Evolutionary conservation across 2,888 invertebrate species (phyloP).

Genomic region (Isotomurus palustris): DNA sequence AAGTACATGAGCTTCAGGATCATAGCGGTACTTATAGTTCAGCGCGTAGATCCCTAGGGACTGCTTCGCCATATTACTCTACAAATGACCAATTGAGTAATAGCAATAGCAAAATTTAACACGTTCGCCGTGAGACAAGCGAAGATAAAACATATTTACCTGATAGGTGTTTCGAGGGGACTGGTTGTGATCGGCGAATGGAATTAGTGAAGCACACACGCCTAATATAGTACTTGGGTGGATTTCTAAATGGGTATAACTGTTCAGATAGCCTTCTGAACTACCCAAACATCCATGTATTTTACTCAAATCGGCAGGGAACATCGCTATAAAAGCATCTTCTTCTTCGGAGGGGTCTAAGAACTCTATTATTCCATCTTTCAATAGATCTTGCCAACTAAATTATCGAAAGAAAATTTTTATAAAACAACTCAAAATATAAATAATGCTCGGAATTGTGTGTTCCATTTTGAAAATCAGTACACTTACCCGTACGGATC

Average conservation of each 20-base stretch:
- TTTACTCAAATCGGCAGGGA: constrained; percentile 54
- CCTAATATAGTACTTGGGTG: constrained; percentile 62
- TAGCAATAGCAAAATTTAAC: background rate
- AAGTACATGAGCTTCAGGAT: constrained; percentile 59
- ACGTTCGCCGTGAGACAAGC: too few species aligned
- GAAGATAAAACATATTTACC: too few species aligned
- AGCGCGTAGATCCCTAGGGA: constrained; percentile 60
- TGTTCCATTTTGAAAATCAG: background rate
- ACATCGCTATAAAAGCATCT: constrained; percentile 60
- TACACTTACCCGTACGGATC: constrained; percentile 16
- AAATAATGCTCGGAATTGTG: too few species aligned
- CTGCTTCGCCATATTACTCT: constrained; percentile 61
- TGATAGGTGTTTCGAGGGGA: constrained; percentile 61
- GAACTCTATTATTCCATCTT: constrained; percentile 60
- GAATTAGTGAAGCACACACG: constrained; percentile 62
- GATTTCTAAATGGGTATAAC: constrained; percentile 62
- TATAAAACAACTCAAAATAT: too few species aligned
- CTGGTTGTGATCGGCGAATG: constrained; percentile 63
- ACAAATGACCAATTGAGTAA: constrained; percentile 8
- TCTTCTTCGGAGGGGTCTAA: constrained; percentile 60
- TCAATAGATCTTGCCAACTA: constrained; percentile 53
- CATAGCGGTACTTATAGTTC: constrained; percentile 60
- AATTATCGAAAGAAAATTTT: background rate
- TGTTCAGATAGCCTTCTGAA: constrained; percentile 41
- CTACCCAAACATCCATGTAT: constrained; percentile 48